phyloP scores from a whole-genome alignment of 2,797 vertebrate genomes.

The Nothura maculosa region DNA sequence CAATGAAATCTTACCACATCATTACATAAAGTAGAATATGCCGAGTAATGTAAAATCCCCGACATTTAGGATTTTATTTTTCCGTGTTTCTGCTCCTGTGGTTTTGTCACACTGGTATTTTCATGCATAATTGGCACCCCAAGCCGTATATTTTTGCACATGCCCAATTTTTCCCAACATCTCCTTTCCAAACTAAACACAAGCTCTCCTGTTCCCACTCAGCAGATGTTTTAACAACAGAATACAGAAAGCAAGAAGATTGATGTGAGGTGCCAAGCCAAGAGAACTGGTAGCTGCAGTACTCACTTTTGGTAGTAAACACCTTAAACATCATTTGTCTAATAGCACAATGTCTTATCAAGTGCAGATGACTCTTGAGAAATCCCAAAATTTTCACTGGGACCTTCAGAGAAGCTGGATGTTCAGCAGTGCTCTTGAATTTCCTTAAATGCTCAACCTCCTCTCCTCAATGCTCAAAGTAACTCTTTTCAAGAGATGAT shows the following conservation, averaged over 20 bases:
- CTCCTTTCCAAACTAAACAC: slow-evolving; percentile 2
- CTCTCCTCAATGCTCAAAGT: not conserved
- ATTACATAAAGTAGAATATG: slow-evolving; percentile 23
- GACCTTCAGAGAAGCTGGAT: not conserved
- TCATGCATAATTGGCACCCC: slow-evolving; percentile 36
- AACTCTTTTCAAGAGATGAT: not conserved
- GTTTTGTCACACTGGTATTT: slow-evolving; percentile 33
- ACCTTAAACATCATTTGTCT: not conserved
- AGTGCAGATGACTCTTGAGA: not conserved
- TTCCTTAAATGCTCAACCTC: not conserved
- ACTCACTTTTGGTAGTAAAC: not conserved
- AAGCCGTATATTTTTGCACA: not conserved
- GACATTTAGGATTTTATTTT: slow-evolving; percentile 34
- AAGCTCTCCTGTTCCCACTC: slow-evolving; percentile 30
- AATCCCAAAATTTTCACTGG: not conserved
- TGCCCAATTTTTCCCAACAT: not conserved
- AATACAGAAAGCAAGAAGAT: not conserved
- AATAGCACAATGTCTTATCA: not conserved
- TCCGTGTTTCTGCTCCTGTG: slow-evolving; percentile 17
- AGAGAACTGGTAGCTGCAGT: not conserved
- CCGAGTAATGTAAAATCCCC: slow-evolving; percentile 26
- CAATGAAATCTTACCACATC: not conserved
- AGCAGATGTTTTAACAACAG: slow-evolving; percentile 52
- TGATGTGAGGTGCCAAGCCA: not conserved
- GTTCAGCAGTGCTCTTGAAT: not conserved